phyloP scores from a whole-genome alignment of 2,888 invertebrate species.

The Julus scanicus region DNA sequence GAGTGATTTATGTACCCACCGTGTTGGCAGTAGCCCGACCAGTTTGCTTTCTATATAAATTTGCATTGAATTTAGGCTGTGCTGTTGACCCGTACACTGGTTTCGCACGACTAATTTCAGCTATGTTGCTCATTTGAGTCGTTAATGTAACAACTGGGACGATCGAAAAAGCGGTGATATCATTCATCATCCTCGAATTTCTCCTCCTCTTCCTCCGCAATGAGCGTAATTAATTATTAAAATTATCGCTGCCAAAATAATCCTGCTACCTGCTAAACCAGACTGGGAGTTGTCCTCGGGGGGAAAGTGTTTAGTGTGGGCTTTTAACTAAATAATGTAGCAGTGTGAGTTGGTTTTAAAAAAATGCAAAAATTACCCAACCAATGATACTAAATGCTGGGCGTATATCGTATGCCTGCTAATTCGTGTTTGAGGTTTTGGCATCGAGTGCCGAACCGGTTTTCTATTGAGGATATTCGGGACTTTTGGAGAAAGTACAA shows the following conservation, averaged over 20 bases:
- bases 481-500: neutral
- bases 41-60: neutral
- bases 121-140: neutral
- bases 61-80: slow-evolving; percentile 14
- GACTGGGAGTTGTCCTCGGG: neutral
- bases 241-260: neutral
- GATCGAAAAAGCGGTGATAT: neutral
- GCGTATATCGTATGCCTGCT: neutral
- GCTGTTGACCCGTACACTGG: slow-evolving; percentile 3
- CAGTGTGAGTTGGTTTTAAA: neutral
- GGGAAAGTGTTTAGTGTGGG: neutral
- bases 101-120: slow-evolving; percentile 19
- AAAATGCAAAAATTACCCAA: neutral
- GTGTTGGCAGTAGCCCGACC: neutral
- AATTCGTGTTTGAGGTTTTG: neutral
- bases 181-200: slow-evolving; percentile 18
- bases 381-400: neutral
- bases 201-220: neutral
- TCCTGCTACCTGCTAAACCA: neutral
- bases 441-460: neutral
- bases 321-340: neutral
- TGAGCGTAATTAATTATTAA: slow-evolving; percentile 27
- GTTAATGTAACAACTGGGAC: neutral
- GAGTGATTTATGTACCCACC: neutral
- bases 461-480: neutral